Evolutionary conservation across 2,113 vertebrate species (phyloP).

Genomic region (Dicerorhinus sumatrensis): DNA sequence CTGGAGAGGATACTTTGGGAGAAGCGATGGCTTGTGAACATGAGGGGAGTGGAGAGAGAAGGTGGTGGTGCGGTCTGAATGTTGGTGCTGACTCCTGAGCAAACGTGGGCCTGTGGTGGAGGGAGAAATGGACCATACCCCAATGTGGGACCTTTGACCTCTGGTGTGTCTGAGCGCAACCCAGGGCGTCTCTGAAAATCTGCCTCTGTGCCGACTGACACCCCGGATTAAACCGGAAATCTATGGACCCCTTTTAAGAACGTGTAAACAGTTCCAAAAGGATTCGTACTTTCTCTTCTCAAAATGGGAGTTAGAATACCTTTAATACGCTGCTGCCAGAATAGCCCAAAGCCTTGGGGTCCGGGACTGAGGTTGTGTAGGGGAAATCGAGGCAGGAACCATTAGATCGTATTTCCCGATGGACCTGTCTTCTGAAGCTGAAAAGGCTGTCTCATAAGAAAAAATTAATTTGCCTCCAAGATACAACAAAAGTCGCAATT

Average conservation of each 20-base stretch:
- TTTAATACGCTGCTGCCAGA: background rate
- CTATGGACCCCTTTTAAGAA: background rate
- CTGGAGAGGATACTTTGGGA: constrained; percentile 43
- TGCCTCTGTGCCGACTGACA: background rate
- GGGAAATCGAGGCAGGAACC: background rate
- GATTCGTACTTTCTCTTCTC: background rate
- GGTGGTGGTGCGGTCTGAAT: background rate
- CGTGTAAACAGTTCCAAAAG: background rate
- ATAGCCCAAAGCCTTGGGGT: background rate
- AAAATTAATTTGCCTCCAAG: constrained; percentile 32
- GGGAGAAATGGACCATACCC: background rate
- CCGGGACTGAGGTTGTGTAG: background rate
- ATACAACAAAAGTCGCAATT: background rate
- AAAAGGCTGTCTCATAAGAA: background rate
- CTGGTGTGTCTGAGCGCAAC: background rate
- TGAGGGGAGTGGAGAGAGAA: background rate
- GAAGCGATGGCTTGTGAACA: background rate
- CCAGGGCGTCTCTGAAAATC: background rate
- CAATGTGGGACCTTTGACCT: background rate
- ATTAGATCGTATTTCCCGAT: background rate
- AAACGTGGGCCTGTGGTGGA: no score
- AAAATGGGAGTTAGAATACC: background rate
- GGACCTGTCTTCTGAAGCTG: background rate
- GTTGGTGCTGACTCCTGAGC: no score
- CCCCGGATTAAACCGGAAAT: background rate